Evolutionary conservation across 1,140 invertebrate species (phyloP).

Genomic region (Bombus balteatus): DNA sequence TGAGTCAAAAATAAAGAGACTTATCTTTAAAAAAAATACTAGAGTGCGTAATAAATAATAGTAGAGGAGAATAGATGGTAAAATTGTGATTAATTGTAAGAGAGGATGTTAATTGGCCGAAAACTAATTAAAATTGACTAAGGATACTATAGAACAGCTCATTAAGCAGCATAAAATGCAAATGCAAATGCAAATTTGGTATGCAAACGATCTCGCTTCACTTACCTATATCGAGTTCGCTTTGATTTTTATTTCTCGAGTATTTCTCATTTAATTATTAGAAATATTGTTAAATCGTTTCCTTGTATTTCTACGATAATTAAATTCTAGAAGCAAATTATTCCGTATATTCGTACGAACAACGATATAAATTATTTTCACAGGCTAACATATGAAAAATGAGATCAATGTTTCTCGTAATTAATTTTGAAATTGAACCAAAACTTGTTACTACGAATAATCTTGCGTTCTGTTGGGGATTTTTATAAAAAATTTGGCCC

Average conservation of each 20-base stretch:
- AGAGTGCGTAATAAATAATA: neutral
- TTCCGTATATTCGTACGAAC: neutral
- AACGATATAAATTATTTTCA: neutral
- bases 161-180: conserved; percentile 9
- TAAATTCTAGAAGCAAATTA: neutral
- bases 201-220: neutral
- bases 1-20: neutral
- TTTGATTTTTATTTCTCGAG: neutral
- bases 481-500: neutral
- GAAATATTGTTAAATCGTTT: neutral
- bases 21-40: neutral
- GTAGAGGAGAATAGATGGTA: neutral
- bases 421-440: neutral
- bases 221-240: neutral
- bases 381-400: neutral
- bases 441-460: neutral
- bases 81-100: neutral
- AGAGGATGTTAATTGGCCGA: neutral
- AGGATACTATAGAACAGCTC: neutral
- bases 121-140: conserved; percentile 3
- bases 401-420: neutral
- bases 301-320: neutral
- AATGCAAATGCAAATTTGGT: conserved; percentile 5
- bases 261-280: neutral
- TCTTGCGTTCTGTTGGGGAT: neutral